Base-by-base conservation (phyloP, 2,797 vertebrate species). In the Tadarida brasiliensis region DNA sequence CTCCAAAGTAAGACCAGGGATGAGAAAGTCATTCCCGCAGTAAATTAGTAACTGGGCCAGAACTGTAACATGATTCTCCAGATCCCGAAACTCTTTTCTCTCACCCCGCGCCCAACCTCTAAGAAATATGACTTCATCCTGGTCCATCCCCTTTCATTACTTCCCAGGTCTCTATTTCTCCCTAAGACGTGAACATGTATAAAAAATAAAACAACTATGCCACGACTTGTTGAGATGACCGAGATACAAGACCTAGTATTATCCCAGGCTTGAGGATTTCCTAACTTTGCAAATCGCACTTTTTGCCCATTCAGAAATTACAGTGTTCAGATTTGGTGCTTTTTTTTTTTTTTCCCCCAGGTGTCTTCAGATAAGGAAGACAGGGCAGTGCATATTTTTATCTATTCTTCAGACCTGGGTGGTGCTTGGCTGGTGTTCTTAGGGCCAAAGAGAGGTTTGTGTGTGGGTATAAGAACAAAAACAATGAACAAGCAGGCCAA, bases 291-390 rank as follows among this genome's bases (percentile, higher is more conserved):
- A 92, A 61, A 56, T 63, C 3, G 4, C 15, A 56, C 7, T 35
- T 78, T 71, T 95, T 61, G 20, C 19, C 15, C 28, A n/a, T 90
- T 61, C 49, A 47, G n/a, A 84, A 93, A 87, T 83, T 80, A 97
- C 57, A 95, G 30, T 44, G 88, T 89, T 92, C 35, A 20, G 2
- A 92, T 94, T 89, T 85, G 86, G 16, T 92, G 28, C 1, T 61
- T 90, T 86, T 73, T 71, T 67, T 63, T n/a, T n/a, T 82, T 19
- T 15, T 61, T 30, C n/a, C n/a, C 56, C 1, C 91, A 98, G 97
- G 93, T 96, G 83, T 87, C 93, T 96, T 95, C 88, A 59, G 94
- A 94, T 96, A 98, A 96, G 94, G 63, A 82, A 44, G 17, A 70
- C 80, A 97, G 96, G 97, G 97, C 3, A 96, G 97, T 96, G 17